Percentiles rank a stretch among this genome's conserved stretches.
phyloP scores from a whole-genome alignment of 2,888 invertebrate genomes.

The Lordiphosa fenestrarum region DNA sequence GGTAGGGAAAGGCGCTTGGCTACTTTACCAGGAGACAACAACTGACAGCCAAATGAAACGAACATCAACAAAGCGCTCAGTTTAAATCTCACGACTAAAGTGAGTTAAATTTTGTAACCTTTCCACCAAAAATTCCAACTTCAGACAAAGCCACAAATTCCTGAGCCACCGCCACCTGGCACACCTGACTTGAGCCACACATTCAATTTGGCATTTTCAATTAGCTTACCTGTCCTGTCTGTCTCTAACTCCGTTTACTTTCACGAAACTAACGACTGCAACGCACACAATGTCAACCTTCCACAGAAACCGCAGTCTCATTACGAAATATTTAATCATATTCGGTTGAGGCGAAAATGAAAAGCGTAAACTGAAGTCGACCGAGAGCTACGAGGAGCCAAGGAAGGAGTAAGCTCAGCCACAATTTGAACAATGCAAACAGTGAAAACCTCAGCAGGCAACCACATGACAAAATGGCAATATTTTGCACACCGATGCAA shows the following conservation, averaged over 20 bases:
- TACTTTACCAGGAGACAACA: too few species aligned
- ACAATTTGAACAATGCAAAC: constrained; percentile 55
- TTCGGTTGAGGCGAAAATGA: constrained; percentile 48
- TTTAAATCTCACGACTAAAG: too few species aligned
- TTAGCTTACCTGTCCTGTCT: constrained; percentile 28
- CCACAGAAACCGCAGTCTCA: constrained; percentile 61
- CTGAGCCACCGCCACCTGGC: constrained; percentile 30
- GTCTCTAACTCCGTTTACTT: constrained; percentile 2
- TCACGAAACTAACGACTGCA: constrained; percentile 17
- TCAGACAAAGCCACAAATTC: constrained; percentile 21
- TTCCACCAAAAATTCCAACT: background rate
- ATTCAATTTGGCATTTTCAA: constrained; percentile 44
- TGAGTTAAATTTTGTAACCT: too few species aligned
- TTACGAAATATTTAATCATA: constrained; percentile 73
- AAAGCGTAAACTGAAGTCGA: constrained; percentile 25
- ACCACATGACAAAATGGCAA: constrained; percentile 46
- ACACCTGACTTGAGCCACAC: constrained; percentile 33
- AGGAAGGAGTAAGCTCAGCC: constrained; percentile 21
- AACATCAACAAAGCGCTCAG: too few species aligned
- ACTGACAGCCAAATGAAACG: too few species aligned
- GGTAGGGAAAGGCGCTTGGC: too few species aligned
- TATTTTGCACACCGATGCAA: constrained; percentile 37
- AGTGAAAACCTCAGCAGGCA: constrained; percentile 50
- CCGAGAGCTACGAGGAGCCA: background rate
- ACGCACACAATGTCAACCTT: constrained; percentile 32